Conservation (phyloP, 1,140 invertebrate genomes). For the Drosophila santomea region DNA sequence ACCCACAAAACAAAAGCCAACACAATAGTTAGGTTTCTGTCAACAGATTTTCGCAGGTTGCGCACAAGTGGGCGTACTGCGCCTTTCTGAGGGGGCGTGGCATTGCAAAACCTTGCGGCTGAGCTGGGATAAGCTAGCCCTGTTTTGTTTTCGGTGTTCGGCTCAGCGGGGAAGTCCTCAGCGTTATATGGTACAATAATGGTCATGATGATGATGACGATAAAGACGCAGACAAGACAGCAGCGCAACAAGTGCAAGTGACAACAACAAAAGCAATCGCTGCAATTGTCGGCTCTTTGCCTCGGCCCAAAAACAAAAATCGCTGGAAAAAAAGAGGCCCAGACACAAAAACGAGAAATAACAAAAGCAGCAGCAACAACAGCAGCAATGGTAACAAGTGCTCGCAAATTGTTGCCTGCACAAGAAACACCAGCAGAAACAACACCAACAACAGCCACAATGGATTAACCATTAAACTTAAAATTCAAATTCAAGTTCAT, state of each 20-base stretch:
- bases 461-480: constrained; percentile 82
- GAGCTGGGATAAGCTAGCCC: constrained; percentile 22
- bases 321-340: constrained; percentile 8
- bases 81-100: constrained; percentile 16
- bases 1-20: constrained; percentile 26
- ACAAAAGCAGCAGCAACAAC: constrained; percentile 14
- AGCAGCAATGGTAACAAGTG: constrained; percentile 65
- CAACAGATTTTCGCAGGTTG: constrained; percentile 15
- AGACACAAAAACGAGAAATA: constrained; percentile 23
- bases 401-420: constrained; percentile 65
- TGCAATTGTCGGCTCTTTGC: constrained; percentile 31
- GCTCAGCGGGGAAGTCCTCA: constrained; percentile 18
- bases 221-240: constrained; percentile 1
- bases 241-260: constrained; percentile 70
- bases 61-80: constrained; percentile 15
- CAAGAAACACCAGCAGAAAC: constrained; percentile 20
- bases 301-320: neutral
- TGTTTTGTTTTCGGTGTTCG: constrained; percentile 12
- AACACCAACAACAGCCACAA: constrained; percentile 39
- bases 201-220: constrained; percentile 22
- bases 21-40: neutral
- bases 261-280: constrained; percentile 37
- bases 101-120: constrained; percentile 18
- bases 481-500: constrained; percentile 85
- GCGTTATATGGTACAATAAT: constrained; percentile 59